Percentiles rank a stretch among this genome's conserved stretches.
These are phyloP conservation scores for Oxyscelio sp. DNA, from an alignment of 2,888 invertebrate genomes.

Conservation along the genomic window DNA sequence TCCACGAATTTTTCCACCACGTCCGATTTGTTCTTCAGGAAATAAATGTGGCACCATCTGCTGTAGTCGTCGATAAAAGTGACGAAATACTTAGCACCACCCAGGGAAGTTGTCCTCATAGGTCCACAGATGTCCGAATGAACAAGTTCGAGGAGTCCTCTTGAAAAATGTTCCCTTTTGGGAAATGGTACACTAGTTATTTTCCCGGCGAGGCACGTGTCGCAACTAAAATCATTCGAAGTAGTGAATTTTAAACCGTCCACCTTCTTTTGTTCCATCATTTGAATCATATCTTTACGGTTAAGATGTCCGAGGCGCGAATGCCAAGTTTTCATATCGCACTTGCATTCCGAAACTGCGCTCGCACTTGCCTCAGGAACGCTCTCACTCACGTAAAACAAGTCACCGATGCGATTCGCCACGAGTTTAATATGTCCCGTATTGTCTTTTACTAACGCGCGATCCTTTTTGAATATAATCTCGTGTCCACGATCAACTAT, in stretches of 20 bases:
- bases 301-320: conserved; percentile 68
- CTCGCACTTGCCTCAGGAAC: no score
- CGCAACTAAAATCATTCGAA: not conserved
- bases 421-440: no score
- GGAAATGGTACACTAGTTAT: conserved; percentile 38
- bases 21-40: conserved; percentile 65
- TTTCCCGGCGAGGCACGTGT: conserved; percentile 25
- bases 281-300: conserved; percentile 15
- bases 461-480: no score
- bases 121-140: not conserved
- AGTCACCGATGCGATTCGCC: no score
- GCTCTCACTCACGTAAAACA: no score
- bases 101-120: not conserved
- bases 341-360: no score
- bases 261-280: conserved; percentile 11
- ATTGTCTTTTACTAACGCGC: no score
- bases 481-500: no score
- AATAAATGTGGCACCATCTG: conserved; percentile 71
- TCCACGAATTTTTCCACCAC: conserved; percentile 62
- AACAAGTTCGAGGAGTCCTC: conserved; percentile 26
- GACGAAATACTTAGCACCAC: conserved; percentile 61
- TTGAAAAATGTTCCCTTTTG: not conserved
- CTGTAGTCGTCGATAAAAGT: conserved; percentile 78
- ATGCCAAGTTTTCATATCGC: conserved; percentile 72
- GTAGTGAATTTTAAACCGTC: not conserved